Evolutionary conservation across 1,140 invertebrate genomes (phyloP).

Genomic region (Drosophila repletoides): DNA sequence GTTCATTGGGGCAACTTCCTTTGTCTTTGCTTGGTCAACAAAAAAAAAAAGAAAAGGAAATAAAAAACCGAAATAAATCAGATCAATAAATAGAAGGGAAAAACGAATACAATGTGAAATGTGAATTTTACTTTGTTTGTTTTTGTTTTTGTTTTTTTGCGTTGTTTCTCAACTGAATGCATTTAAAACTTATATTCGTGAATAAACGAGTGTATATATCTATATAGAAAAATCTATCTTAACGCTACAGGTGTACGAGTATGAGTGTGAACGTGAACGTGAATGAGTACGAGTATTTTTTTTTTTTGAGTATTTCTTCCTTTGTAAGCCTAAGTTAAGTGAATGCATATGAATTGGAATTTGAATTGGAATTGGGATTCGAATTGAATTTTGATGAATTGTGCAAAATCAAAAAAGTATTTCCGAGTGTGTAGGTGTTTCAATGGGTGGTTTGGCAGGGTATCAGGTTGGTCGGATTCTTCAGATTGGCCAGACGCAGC

Average conservation of each 20-base stretch:
- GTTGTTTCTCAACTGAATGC: constrained; percentile 77
- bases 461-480: constrained; percentile 19
- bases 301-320: too few species aligned
- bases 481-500: constrained; percentile 70
- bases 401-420: constrained; percentile 27
- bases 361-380: constrained; percentile 9
- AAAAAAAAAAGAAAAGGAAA: not conserved
- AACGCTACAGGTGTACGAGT: constrained; percentile 75
- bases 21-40: constrained; percentile 26
- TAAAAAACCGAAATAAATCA: too few species aligned
- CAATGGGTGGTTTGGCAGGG: constrained; percentile 12
- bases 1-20: constrained; percentile 66
- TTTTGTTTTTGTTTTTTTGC: constrained; percentile 32
- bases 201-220: too few species aligned
- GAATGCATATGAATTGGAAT: constrained; percentile 53
- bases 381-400: constrained; percentile 20
- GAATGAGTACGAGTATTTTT: constrained; percentile 33
- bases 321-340: constrained; percentile 42
- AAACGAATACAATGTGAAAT: constrained; percentile 4
- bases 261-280: constrained; percentile 38
- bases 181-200: constrained; percentile 53
- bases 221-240: too few species aligned
- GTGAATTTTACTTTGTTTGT: constrained; percentile 1
- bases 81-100: too few species aligned
- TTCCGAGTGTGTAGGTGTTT: constrained; percentile 9